A percentile compares a stretch with the other conserved stretches of the same genome.
Evolutionary conservation across 2,113 vertebrate genomes (phyloP).

Genomic region (Megaceryle maxima): DNA sequence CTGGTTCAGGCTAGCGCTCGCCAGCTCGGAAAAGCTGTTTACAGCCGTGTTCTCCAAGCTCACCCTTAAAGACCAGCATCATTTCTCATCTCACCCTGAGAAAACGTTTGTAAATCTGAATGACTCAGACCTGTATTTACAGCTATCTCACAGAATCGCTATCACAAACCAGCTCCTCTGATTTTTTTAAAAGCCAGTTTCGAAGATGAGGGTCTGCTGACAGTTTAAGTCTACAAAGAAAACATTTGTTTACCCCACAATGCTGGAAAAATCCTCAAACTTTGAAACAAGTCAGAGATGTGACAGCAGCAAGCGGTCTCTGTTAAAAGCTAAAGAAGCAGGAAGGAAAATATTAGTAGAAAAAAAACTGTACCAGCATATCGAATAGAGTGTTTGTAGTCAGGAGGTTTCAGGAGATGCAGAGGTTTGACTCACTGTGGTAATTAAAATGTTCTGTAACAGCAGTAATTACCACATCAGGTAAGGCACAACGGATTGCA

Average conservation of each 20-base stretch:
- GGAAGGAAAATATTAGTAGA: not conserved
- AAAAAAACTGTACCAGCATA: not conserved
- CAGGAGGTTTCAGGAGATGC: not conserved
- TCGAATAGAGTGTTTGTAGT: not conserved
- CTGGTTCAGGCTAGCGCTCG: not conserved
- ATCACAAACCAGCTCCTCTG: not conserved
- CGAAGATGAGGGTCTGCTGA: not conserved
- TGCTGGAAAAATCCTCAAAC: not conserved
- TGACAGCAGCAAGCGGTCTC: not conserved
- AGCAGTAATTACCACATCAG: conserved; percentile 58
- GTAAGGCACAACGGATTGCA: conserved; percentile 9
- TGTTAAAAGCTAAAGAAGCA: not conserved
- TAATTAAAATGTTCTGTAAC: conserved; percentile 55
- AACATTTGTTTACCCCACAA: not conserved
- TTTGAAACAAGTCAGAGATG: not conserved
- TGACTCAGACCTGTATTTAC: not conserved
- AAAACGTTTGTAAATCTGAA: not conserved
- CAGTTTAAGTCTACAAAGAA: not conserved
- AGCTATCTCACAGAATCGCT: not conserved
- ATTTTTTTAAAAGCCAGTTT: not conserved
- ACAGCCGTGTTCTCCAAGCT: not conserved
- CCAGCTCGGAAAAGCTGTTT: not conserved
- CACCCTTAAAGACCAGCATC: not conserved
- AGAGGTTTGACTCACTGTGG: conserved; percentile 32
- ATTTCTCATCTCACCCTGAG: not conserved